Evolutionary conservation across 2,113 vertebrate species (phyloP).

Genomic region (Ovis aries): DNA sequence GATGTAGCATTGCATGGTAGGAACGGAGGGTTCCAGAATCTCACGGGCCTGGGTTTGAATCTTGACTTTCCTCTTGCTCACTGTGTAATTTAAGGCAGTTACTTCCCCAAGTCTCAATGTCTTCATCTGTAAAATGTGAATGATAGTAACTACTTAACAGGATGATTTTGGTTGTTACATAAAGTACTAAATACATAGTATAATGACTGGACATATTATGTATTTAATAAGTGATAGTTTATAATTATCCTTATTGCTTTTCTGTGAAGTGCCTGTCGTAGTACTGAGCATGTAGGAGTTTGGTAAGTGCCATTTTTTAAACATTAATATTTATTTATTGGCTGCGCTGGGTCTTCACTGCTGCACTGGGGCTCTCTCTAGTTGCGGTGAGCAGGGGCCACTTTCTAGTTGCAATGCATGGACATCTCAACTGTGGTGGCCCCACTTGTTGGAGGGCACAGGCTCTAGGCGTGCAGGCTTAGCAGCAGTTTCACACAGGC

Average conservation of each 20-base stretch:
- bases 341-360: not conserved
- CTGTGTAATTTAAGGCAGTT: not conserved
- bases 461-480: not conserved
- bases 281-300: not conserved
- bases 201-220: not conserved
- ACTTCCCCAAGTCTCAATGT: not conserved
- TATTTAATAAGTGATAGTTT: not conserved
- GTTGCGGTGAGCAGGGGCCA: not conserved
- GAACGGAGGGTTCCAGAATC: not conserved
- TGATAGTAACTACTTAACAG: not conserved
- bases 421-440: not conserved
- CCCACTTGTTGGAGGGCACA: not conserved
- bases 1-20: not conserved
- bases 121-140: not conserved
- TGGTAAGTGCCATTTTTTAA: not conserved
- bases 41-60: not conserved
- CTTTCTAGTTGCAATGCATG: not conserved
- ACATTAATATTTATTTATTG: not conserved
- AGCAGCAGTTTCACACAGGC: not conserved
- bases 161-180: not conserved
- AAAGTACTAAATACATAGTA: not conserved
- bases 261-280: not conserved
- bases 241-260: not conserved
- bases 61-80: not conserved
- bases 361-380: not conserved